Conservation (phyloP, 2,888 invertebrate species). For the Palloptera scutellata region DNA sequence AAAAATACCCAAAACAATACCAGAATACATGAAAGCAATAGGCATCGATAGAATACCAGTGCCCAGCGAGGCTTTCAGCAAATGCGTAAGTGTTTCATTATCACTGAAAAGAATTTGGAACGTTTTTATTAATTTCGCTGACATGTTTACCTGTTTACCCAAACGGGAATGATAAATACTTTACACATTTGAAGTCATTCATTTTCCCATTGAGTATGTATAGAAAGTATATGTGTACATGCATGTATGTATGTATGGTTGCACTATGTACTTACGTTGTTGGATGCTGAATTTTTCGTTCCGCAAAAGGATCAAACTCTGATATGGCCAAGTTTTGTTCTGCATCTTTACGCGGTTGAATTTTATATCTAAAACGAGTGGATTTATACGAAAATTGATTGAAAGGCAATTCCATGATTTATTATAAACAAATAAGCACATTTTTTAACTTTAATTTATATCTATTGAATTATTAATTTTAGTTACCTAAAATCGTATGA, state of each 20-base stretch:
- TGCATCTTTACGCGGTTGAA: conserved; percentile 66
- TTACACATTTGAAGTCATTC: not conserved
- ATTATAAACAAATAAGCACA: no score
- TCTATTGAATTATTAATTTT: no score
- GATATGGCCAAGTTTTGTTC: conserved; percentile 67
- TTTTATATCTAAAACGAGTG: conserved; percentile 53
- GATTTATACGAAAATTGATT: no score
- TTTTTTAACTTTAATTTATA: no score
- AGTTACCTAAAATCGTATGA: no score
- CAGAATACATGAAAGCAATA: conserved; percentile 86
- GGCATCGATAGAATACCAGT: conserved; percentile 97
- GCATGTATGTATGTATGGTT: no score
- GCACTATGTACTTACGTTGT: conserved; percentile 80
- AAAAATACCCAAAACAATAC: conserved; percentile 83
- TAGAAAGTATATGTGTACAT: no score
- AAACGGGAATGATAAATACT: not conserved
- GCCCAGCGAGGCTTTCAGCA: conserved; percentile 94
- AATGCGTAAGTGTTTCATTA: conserved; percentile 89
- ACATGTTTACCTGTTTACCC: no score
- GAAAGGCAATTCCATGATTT: no score
- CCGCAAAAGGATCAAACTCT: conserved; percentile 79
- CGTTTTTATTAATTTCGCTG: not conserved
- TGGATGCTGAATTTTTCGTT: conserved; percentile 76
- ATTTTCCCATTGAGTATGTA: no score
- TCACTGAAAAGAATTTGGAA: conserved; percentile 70